phyloP scores from a whole-genome alignment of 2,888 invertebrate genomes.

The Nomada lathburiana region DNA sequence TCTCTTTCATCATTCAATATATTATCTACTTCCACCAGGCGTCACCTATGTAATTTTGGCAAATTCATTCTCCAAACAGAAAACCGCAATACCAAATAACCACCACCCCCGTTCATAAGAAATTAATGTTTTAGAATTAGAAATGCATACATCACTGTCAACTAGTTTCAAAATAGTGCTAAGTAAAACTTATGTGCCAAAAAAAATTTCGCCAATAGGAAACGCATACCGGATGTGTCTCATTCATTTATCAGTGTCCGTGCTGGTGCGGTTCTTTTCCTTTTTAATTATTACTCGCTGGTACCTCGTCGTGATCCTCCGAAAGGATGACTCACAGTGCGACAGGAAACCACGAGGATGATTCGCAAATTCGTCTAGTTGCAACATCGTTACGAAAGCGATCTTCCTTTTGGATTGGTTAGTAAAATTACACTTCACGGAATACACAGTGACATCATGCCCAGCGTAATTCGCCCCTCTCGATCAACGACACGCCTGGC shows the following conservation, averaged over 20 bases:
- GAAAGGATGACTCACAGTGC: constrained; percentile 37
- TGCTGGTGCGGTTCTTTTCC: neutral
- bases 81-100: no score
- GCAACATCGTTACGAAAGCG: constrained; percentile 39
- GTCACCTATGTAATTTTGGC: no score
- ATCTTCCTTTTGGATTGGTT: constrained; percentile 31
- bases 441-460: constrained; percentile 49
- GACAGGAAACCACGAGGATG: constrained; percentile 58
- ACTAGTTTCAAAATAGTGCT: no score
- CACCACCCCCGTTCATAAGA: no score
- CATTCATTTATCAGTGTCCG: neutral
- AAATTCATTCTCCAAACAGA: no score
- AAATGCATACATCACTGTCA: no score
- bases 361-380: constrained; percentile 58
- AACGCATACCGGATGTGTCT: neutral
- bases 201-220: neutral
- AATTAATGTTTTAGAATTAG: no score
- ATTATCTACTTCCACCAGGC: no score
- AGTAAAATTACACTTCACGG: constrained; percentile 23
- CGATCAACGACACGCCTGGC: neutral
- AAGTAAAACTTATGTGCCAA: no score
- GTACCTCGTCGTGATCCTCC: constrained; percentile 8
- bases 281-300: neutral
- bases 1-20: no score
- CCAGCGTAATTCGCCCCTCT: constrained; percentile 13